Conservation (phyloP, 2,888 invertebrate species). For the Neria commutata region DNA sequence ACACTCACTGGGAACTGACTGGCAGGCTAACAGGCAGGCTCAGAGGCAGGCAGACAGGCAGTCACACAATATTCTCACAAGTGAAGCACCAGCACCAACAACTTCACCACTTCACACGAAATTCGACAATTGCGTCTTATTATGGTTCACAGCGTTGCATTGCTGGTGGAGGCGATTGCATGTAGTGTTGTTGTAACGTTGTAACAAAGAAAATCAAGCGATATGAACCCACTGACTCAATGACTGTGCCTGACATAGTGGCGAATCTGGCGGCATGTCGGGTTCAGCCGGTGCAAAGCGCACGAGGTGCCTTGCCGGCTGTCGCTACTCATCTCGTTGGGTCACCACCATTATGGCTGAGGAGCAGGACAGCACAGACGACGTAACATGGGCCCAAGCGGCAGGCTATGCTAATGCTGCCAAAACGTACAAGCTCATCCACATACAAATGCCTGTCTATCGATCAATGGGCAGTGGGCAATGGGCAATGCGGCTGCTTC, state of each 20-base stretch:
- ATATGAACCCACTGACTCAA: constrained; percentile 51
- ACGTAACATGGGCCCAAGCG: too few relatives aligned
- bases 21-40: not conserved
- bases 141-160: constrained; percentile 2
- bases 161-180: not conserved
- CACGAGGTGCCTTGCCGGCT: not conserved
- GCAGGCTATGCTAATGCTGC: constrained; percentile 1
- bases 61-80: constrained; percentile 25
- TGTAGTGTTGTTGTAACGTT: not conserved
- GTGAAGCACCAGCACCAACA: not conserved
- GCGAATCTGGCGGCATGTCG: too few relatives aligned
- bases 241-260: constrained; percentile 39
- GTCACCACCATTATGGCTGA: constrained; percentile 27
- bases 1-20: not conserved
- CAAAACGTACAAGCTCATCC: constrained; percentile 38
- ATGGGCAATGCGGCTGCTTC: not conserved
- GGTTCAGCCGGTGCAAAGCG: too few relatives aligned
- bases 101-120: constrained; percentile 21
- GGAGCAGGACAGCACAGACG: constrained; percentile 28
- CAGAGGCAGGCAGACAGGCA: constrained; percentile 12
- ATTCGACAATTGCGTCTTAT: constrained; percentile 9
- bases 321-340: not conserved
- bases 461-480: constrained; percentile 34
- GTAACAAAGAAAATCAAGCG: constrained; percentile 5
- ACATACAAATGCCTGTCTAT: constrained; percentile 44